These are phyloP conservation scores for Lagocephalus sceleratus DNA, from an alignment of 2,797 vertebrate species.

Conservation along the genomic window DNA sequence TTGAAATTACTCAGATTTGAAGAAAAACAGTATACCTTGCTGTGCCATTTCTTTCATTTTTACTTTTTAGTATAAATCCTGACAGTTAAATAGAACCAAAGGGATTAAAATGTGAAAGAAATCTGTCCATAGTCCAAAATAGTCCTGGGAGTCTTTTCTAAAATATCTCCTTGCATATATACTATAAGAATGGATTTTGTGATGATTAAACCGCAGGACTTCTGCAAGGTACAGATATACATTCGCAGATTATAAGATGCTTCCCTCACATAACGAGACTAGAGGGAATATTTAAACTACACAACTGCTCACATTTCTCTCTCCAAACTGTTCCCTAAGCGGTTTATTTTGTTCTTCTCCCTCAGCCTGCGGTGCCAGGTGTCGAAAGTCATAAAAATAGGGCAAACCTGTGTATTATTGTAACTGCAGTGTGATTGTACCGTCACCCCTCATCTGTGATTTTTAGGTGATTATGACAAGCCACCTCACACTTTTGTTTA, in stretches of 20 bases:
- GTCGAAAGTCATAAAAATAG: no score
- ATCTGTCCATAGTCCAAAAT: neutral
- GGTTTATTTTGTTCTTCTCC: no score
- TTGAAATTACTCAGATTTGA: neutral
- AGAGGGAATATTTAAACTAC: neutral
- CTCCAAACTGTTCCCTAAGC: no score
- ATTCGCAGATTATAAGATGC: no score
- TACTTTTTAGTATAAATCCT: neutral
- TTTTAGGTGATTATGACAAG: slow-evolving; percentile 7
- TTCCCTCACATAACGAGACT: no score
- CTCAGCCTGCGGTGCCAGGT: no score
- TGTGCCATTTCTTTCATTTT: neutral
- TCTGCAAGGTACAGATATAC: no score
- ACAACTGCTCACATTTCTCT: no score
- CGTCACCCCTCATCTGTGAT: slow-evolving; percentile 18
- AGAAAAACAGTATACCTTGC: neutral
- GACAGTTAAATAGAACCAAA: neutral
- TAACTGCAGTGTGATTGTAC: slow-evolving; percentile 3
- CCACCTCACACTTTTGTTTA: neutral
- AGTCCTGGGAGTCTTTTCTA: neutral
- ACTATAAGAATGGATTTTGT: no score
- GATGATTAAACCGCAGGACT: no score
- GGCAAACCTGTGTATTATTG: no score
- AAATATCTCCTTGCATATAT: neutral
- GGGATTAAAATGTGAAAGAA: neutral